Evolutionary conservation across 2,888 invertebrate species (phyloP).

Genomic region (Escarpia spicata): DNA sequence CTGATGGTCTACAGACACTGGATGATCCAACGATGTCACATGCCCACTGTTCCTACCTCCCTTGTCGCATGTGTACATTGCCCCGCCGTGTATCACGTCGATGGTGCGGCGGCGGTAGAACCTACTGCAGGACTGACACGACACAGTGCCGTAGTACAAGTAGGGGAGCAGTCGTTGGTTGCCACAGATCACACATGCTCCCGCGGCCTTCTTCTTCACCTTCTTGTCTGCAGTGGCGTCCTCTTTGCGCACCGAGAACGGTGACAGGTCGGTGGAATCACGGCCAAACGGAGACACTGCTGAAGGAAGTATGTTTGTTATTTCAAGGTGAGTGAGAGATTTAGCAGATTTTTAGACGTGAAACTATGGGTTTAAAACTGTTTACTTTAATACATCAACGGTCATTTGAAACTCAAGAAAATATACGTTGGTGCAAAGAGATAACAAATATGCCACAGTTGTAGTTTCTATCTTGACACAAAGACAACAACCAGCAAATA

Average conservation of each 20-base stretch:
- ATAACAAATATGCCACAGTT: no score
- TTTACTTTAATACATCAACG: no score
- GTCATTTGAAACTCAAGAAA: no score
- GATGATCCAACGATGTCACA: not conserved
- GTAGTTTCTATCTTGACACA: no score
- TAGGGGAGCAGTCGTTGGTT: not conserved
- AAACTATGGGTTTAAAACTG: no score
- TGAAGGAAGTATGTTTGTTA: not conserved
- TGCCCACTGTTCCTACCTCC: conserved; percentile 38
- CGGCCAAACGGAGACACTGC: not conserved
- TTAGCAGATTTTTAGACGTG: not conserved
- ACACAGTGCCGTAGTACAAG: conserved; percentile 81
- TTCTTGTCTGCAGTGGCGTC: not conserved
- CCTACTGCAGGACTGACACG: conserved; percentile 86
- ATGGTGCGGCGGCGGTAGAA: conserved; percentile 74
- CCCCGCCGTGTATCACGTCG: conserved; percentile 37
- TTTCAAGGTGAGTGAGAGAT: not conserved
- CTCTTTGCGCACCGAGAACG: not conserved
- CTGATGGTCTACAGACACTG: no score
- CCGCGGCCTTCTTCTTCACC: not conserved
- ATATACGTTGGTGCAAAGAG: no score
- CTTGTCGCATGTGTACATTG: conserved; percentile 42
- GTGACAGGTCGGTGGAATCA: not conserved
- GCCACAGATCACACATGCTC: not conserved
- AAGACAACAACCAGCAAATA: no score